Percentiles rank a stretch among this genome's conserved stretches.
Conservation (phyloP, 1,140 invertebrate species). For the Pantala flavescens region DNA sequence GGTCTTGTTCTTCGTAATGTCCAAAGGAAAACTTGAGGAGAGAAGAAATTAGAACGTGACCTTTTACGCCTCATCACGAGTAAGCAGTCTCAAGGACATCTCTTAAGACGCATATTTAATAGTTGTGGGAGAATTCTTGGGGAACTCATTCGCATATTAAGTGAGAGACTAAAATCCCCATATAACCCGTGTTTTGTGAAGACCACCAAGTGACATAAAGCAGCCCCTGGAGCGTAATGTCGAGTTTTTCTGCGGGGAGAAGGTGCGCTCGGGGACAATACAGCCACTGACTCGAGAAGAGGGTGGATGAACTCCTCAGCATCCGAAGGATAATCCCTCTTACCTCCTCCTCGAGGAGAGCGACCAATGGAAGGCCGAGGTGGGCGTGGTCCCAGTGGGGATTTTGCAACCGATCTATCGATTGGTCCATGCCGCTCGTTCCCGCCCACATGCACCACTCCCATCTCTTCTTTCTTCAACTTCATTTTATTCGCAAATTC, state of each 20-base stretch:
- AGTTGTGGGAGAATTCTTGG: too few relatives aligned
- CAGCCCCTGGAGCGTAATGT: neutral
- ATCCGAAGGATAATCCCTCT: neutral
- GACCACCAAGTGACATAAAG: neutral
- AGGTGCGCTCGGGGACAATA: neutral
- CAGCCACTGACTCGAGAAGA: neutral
- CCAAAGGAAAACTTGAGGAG: too few relatives aligned
- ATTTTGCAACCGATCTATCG: conserved; percentile 2
- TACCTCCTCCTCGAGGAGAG: neutral
- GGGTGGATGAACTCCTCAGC: neutral
- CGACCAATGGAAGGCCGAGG: neutral
- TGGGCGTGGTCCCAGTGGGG: neutral
- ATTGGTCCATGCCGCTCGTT: neutral
- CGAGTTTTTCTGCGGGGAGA: conserved; percentile 3
- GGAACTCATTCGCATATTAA: neutral
- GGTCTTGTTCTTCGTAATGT: too few relatives aligned
- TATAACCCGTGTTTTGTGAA: neutral
- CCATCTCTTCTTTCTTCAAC: neutral
- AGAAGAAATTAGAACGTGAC: too few relatives aligned
- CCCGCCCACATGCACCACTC: neutral
- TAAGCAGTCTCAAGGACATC: too few relatives aligned
- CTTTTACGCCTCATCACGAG: too few relatives aligned
- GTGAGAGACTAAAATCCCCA: neutral
- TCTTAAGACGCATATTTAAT: too few relatives aligned
- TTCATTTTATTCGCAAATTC: too few relatives aligned